Evolutionary conservation across 2,888 invertebrate genomes (phyloP), one percentile per base, ranked within the genome.

Genomic region (Chironomus tentans): DNA sequence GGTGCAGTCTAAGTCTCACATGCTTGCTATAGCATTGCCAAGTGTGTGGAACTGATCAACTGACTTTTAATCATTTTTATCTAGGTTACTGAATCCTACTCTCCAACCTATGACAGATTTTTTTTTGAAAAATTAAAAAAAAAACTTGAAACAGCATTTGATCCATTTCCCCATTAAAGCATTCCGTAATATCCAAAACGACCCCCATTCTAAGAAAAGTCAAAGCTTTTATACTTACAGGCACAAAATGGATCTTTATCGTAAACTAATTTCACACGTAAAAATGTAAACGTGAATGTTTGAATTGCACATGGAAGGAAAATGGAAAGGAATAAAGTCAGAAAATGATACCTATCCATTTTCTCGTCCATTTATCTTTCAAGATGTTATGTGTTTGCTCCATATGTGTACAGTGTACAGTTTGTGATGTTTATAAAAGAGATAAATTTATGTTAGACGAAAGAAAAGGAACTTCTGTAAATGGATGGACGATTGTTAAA

Each of bases 241-340:
- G 38, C 56, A 56, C 61, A 12, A 72, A 56, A 72, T 72, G 72
- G 62, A 72, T 72, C 72, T 50, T 74, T 68, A 74, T 74, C 74
- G 74, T 74, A 74, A 74, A 74, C 74, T 74, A 74, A 74, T 74
- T 74, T 74, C 68, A 68, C 68, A 74, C 74, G 74, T 74, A 74
- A 74, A 61, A 15, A 74, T 15, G 46, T 47, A 68, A 65, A 18
- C 18, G 56, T 56, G 56, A 18, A 56, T 56, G 56, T 56, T 56
- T 18, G 15, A 15, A 3, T 50, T 50, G 50, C 15, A 15, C 15
- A 50, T 38, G 38, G 38, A 38, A 0, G 2, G 4, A 7, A 38
- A 38, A 38, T 38, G 10, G 38, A 38, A 38, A 38, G 38, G 38
- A 38, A 38, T 38, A 38, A 73, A 73, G 21, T n/a, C 61, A 73